phyloP scores from a whole-genome alignment of 2,113 vertebrate species.

The Xenus cinereus region DNA sequence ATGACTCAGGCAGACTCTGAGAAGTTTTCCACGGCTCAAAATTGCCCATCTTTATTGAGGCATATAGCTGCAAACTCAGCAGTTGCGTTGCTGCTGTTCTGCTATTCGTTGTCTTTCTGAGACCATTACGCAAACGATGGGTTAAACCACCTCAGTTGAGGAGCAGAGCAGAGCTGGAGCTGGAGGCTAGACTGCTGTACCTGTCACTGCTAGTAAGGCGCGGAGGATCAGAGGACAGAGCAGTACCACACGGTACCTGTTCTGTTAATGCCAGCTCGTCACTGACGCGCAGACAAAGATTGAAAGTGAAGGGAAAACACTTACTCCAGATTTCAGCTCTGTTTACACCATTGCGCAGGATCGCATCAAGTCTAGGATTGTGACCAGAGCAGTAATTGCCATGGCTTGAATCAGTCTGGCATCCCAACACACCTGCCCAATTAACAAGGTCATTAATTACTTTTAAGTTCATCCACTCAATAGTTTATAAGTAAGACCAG shows the following conservation, averaged over 20 bases:
- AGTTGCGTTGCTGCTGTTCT: not conserved
- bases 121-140: accelerated
- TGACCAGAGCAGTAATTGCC: not conserved
- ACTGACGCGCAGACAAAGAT: not conserved
- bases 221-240: not conserved
- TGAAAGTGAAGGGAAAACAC: not conserved
- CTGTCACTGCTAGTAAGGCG: not conserved
- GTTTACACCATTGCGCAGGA: not conserved
- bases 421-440: not conserved
- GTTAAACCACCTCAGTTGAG: not conserved
- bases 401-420: not conserved
- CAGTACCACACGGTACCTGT: not conserved
- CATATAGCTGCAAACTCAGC: not conserved
- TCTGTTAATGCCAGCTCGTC: not conserved
- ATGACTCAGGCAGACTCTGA: not conserved
- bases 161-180: not conserved
- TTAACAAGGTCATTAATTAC: not conserved
- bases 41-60: not conserved
- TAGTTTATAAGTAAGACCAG: not conserved
- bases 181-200: not conserved
- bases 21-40: not conserved
- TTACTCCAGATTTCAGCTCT: not conserved
- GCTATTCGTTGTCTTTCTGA: not conserved
- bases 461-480: not conserved
- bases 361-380: not conserved